These are phyloP conservation scores for Acyrthosiphon pisum DNA, from an alignment of 1,140 invertebrate species.

Conservation along the genomic window DNA sequence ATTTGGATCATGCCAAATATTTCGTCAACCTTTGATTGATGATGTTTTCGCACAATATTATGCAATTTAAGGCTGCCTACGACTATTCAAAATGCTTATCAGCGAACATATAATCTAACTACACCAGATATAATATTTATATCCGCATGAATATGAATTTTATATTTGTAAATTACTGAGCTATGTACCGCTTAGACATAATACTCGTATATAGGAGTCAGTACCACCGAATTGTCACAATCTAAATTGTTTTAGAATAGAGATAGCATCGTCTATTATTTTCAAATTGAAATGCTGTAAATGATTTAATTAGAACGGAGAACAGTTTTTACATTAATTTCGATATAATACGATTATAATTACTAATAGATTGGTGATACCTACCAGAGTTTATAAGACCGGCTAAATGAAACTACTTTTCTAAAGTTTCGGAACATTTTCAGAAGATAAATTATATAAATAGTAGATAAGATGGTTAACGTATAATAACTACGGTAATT, in stretches of 20 bases:
- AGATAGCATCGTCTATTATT: not conserved
- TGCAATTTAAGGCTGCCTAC: too few relatives aligned
- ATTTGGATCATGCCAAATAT: too few relatives aligned
- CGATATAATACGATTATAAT: not conserved
- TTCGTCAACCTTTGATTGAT: too few relatives aligned
- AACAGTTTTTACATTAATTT: too few relatives aligned
- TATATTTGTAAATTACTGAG: too few relatives aligned
- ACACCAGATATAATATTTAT: not conserved
- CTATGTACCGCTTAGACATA: too few relatives aligned
- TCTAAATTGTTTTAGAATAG: not conserved
- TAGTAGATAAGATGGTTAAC: not conserved
- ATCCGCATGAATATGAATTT: not conserved
- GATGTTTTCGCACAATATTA: too few relatives aligned
- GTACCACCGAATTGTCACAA: not conserved
- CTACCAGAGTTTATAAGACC: not conserved
- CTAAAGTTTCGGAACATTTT: not conserved
- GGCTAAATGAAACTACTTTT: not conserved
- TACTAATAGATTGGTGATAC: not conserved
- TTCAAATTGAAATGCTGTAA: not conserved
- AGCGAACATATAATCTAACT: not conserved
- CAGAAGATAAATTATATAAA: not conserved
- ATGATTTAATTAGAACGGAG: too few relatives aligned
- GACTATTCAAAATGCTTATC: not conserved
- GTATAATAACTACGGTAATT: not conserved
- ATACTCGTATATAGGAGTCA: not conserved